Conservation (phyloP, 1,140 invertebrate species). For the Portunus trituberculatus region DNA sequence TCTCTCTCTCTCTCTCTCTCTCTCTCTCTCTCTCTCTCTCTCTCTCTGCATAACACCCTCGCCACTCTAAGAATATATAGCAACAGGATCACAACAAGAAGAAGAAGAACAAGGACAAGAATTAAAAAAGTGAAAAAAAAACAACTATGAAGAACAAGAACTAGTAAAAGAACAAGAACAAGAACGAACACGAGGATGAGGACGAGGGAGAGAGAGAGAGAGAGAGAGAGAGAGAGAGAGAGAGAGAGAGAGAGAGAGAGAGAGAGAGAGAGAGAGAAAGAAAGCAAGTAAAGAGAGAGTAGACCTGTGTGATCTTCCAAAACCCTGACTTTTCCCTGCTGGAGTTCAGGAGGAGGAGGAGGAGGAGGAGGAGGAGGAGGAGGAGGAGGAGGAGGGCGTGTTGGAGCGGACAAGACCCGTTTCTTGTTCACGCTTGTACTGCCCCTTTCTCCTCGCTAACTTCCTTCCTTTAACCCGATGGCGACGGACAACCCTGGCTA, state of each 20-base stretch:
- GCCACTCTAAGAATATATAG: not conserved
- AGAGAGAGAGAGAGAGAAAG: not conserved
- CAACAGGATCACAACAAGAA: not conserved
- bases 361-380: not conserved
- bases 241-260: not conserved
- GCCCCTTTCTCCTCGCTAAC: conserved; percentile 24
- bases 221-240: not conserved
- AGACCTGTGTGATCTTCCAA: not conserved
- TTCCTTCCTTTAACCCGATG: conserved; percentile 49
- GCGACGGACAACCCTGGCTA: not conserved
- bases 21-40: not conserved
- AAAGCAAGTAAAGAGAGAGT: not conserved
- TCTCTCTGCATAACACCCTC: not conserved
- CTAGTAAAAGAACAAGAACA: not conserved
- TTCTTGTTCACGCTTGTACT: conserved; percentile 7
- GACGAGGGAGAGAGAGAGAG: not conserved
- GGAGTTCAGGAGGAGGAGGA: not conserved
- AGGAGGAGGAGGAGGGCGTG: not conserved
- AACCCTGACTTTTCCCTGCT: not conserved
- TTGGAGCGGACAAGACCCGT: not conserved
- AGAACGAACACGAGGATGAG: not conserved
- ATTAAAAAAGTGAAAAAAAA: too few relatives aligned
- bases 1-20: not conserved
- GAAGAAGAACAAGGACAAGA: not conserved
- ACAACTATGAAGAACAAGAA: too few relatives aligned